Conservation (phyloP, 1,140 invertebrate genomes). For the Bombus polaris region DNA sequence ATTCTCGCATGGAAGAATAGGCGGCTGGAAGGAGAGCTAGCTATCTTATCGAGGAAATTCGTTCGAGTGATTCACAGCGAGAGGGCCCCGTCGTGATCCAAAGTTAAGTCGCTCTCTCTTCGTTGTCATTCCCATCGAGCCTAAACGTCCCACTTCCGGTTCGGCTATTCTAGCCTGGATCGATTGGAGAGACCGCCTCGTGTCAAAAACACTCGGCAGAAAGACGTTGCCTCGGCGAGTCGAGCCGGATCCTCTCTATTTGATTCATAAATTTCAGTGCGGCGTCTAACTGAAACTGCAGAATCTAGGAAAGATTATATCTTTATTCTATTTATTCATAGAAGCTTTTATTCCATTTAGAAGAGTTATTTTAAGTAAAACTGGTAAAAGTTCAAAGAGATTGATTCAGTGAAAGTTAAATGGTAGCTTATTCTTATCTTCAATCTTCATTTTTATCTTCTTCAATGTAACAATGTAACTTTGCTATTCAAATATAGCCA, state of each 20-base stretch:
- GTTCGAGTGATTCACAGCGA: constrained; percentile 17
- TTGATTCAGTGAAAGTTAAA: not conserved
- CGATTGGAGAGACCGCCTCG: constrained; percentile 53
- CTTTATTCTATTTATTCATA: not conserved
- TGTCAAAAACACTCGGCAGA: constrained; percentile 63
- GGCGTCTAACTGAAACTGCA: not conserved
- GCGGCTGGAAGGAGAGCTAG: not conserved
- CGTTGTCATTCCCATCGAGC: constrained; percentile 49
- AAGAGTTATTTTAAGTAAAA: not conserved
- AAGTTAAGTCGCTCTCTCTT: constrained; percentile 41
- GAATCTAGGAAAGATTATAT: not conserved
- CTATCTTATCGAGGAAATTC: constrained; percentile 26
- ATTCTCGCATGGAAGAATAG: constrained; percentile 8
- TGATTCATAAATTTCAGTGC: constrained; percentile 53
- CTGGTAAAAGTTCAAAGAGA: not conserved
- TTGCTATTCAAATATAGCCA: too few species aligned
- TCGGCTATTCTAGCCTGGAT: constrained; percentile 55
- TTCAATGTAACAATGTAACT: too few species aligned
- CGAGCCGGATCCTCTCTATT: constrained; percentile 28
- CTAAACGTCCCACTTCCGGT: constrained; percentile 64
- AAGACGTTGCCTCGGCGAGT: constrained; percentile 53
- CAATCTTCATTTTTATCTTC: too few species aligned
- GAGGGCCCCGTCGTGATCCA: constrained; percentile 5
- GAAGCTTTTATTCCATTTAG: not conserved
- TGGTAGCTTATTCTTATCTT: too few species aligned